Base-by-base conservation (phyloP, 2,113 vertebrate genomes). In the Hirundichthys speculiger region DNA sequence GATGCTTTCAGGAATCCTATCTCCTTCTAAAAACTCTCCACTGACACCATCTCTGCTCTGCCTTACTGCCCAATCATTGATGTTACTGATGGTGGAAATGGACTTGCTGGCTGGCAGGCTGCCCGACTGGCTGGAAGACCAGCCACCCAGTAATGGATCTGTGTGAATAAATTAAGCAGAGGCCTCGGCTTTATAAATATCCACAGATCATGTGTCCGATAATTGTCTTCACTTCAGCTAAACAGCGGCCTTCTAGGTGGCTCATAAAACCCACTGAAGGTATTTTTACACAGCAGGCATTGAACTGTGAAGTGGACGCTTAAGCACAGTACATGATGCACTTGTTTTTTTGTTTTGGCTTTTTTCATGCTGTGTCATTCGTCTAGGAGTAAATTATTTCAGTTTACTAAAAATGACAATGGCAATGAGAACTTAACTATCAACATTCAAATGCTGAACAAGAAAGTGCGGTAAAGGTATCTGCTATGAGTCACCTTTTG, bases 1-100 rank as follows among this genome's bases (percentile, higher is more conserved):
- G 91, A 91, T 86, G 89, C 90, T 92, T 92, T 90, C 88, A 91
- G 83, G 86, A 87, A 90, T 86, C 83, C 83, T 91, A 88, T 90
- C 87, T 89, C 64, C 24, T 77, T 84, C 81, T 88, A 84, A 90
- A 87, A 91, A 83, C 81, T 84, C 75, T 79, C 70, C 57, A 8
- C 68, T 79, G 77, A 88, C 73, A 69, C 83, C 81, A 82, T 74
- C 51, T 38, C 61, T 51, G 47, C 67, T 65, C 43, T 59, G 65
- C 53, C 58, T 76, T 65, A 15, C 63, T 48, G 55, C 46, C 40
- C 43, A 25, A 63, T 41, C 61, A 13, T 18, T 46, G 52, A 74
- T 46, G 54, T 52, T 43, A 64, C 25, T 54, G 22, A 55, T 64
- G 78, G 72, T 81, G 64, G 63, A 83, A 78, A 81, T 80, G 79